phyloP scores from a whole-genome alignment of 2,888 invertebrate genomes.

The Temnothorax rugatulus region DNA sequence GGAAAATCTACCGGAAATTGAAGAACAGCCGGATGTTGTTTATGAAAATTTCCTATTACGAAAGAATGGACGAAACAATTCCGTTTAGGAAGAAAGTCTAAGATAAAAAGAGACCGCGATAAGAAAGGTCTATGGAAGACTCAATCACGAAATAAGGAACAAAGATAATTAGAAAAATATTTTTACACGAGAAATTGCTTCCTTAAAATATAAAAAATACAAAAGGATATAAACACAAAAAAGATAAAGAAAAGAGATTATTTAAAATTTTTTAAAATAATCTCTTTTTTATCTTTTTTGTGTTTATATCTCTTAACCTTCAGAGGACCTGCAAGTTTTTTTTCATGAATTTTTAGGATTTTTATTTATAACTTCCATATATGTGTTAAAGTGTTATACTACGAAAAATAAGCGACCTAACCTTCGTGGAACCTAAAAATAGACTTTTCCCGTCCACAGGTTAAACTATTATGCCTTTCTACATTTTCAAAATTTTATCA shows the following conservation, averaged over 20 bases:
- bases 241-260: background rate
- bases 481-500: background rate
- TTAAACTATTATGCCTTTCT: too few species aligned
- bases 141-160: background rate
- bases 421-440: too few species aligned
- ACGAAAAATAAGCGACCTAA: too few species aligned
- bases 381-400: too few species aligned
- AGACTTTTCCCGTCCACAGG: too few species aligned
- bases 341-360: too few species aligned
- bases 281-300: too few species aligned
- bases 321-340: too few species aligned
- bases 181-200: background rate
- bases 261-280: background rate
- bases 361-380: too few species aligned
- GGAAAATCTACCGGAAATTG: background rate
- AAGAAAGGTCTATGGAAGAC: background rate
- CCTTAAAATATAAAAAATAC: background rate
- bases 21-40: background rate
- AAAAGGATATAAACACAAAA: background rate
- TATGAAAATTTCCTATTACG: too few species aligned
- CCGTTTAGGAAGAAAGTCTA: background rate
- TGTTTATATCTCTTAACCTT: too few species aligned
- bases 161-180: background rate
- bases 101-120: background rate
- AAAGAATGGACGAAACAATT: background rate